Conservation (phyloP, 2,888 invertebrate species). For the Limnephilus marmoratus region DNA sequence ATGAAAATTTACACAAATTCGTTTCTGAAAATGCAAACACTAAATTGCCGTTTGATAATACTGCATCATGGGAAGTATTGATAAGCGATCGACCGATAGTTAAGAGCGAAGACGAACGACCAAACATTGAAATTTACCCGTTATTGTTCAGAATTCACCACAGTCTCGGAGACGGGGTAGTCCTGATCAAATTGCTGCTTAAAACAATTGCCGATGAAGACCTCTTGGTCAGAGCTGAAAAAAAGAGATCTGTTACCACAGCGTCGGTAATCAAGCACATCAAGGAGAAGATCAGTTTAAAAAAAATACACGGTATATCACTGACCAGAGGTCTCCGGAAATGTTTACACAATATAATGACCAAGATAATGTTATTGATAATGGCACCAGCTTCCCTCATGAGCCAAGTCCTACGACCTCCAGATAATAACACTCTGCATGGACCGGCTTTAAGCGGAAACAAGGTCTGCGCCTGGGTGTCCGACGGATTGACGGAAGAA, state of each 20-base stretch:
- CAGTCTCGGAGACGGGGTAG: constrained; percentile 77
- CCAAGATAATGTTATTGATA: constrained; percentile 35
- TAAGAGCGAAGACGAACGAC: constrained; percentile 66
- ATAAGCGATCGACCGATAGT: constrained; percentile 69
- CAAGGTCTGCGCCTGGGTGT: constrained; percentile 72
- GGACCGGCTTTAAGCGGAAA: constrained; percentile 72
- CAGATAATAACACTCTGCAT: constrained; percentile 73
- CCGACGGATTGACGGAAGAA: constrained; percentile 69
- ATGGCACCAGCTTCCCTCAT: constrained; percentile 67
- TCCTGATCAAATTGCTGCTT: constrained; percentile 74
- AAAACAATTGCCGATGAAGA: constrained; percentile 72
- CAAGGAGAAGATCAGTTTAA: constrained; percentile 2
- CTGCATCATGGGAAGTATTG: constrained; percentile 76
- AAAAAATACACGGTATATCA: constrained; percentile 26
- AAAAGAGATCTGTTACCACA: not conserved
- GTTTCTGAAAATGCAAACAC: constrained; percentile 72
- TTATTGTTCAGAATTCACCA: constrained; percentile 78
- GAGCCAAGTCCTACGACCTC: constrained; percentile 68
- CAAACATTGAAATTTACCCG: constrained; percentile 69
- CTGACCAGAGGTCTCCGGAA: not conserved
- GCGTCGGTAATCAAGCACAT: constrained; percentile 18
- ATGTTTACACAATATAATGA: not conserved
- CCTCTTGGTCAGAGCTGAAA: constrained; percentile 26
- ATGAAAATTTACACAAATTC: constrained; percentile 70
- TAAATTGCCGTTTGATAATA: constrained; percentile 73